Conservation (phyloP, 2,797 vertebrate genomes). For the Rhinella marina region DNA sequence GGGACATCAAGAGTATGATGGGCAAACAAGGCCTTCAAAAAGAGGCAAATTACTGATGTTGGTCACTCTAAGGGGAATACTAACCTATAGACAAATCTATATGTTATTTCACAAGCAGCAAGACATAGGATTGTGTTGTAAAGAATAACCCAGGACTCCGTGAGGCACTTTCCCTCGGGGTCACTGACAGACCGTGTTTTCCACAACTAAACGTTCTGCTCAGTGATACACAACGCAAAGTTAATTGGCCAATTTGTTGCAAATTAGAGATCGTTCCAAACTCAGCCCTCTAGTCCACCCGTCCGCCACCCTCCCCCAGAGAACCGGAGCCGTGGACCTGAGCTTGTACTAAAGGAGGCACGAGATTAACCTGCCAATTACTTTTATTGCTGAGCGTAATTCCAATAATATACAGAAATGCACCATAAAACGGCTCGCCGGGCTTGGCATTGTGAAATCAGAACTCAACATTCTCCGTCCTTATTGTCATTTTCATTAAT, state of each 20-base stretch:
- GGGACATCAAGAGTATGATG: too few relatives aligned
- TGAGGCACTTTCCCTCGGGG: neutral
- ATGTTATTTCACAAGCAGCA: neutral
- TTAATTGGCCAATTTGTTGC: constrained; percentile 40
- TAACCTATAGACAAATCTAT: neutral
- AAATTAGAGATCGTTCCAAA: constrained; percentile 38
- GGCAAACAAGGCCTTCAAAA: too few relatives aligned
- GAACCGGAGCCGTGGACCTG: constrained; percentile 4
- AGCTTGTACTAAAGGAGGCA: neutral
- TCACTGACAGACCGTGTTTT: constrained; percentile 25
- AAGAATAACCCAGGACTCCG: neutral
- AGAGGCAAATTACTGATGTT: too few relatives aligned
- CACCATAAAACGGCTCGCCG: neutral
- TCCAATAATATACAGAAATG: constrained; percentile 24
- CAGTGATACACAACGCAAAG: constrained; percentile 23
- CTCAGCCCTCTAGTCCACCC: neutral
- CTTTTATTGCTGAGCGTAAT: constrained; percentile 27
- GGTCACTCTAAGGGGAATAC: too few relatives aligned
- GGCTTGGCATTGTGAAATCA: neutral
- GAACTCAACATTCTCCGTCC: neutral
- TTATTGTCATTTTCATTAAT: constrained; percentile 46
- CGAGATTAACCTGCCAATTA: constrained; percentile 32
- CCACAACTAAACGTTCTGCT: constrained; percentile 18
- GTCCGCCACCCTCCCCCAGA: neutral
- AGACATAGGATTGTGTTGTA: neutral